These are phyloP conservation scores for Opisthograptis luteolata DNA, from an alignment of 2,888 invertebrate species.

Conservation along the genomic window DNA sequence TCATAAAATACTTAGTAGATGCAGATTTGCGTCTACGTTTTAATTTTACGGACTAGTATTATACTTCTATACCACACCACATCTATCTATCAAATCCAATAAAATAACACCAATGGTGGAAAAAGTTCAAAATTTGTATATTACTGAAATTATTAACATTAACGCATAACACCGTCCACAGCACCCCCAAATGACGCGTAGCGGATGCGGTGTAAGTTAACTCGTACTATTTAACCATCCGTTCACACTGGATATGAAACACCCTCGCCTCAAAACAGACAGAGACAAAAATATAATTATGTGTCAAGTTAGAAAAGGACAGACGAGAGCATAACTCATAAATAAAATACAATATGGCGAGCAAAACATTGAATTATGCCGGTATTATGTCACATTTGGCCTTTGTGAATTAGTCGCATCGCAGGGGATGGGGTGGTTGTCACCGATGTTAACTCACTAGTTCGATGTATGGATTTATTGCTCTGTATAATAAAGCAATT, in stretches of 20 bases:
- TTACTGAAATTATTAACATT: conserved; percentile 2
- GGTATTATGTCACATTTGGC: conserved; percentile 85
- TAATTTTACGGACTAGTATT: too few species aligned
- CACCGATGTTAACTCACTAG: conserved; percentile 63
- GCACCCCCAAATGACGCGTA: conserved; percentile 78
- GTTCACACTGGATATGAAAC: conserved; percentile 76
- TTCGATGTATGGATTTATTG: conserved; percentile 62
- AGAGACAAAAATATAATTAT: conserved; percentile 52
- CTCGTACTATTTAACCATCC: conserved; percentile 83
- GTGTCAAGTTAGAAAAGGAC: conserved; percentile 51
- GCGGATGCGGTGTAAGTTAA: conserved; percentile 82
- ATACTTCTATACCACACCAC: too few species aligned
- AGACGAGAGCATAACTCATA: conserved; percentile 78
- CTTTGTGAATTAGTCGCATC: conserved; percentile 81
- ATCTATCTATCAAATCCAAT: too few species aligned
- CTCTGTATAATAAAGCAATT: conserved; percentile 43
- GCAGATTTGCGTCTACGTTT: too few species aligned
- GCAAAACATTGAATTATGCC: conserved; percentile 85
- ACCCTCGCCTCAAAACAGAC: conserved; percentile 60
- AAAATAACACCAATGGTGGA: too few species aligned
- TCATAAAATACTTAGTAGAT: too few species aligned
- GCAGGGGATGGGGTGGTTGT: conserved; percentile 70
- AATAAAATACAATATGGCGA: conserved; percentile 86
- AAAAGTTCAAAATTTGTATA: background rate
- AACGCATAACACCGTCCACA: conserved; percentile 56